Evolutionary conservation across 2,797 vertebrate species (phyloP), one percentile per base, ranked within the genome.

Genomic region (Poeciliopsis gracilis): DNA sequence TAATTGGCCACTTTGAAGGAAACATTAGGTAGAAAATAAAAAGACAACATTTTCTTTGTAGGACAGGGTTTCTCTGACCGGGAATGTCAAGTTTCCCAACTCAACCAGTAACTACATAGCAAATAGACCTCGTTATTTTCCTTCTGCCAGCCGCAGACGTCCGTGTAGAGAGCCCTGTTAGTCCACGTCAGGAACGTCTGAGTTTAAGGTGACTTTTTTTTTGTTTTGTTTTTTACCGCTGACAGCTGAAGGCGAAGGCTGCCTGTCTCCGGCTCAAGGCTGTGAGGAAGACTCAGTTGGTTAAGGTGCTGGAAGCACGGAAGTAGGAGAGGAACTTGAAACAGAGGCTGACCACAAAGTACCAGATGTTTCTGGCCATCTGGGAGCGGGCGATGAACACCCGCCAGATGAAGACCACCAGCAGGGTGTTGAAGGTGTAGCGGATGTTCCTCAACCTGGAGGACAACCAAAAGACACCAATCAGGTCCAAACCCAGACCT

Each of bases 281-380:
- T 47, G 36, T 3, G 82, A 82, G 81, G 87, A 90, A 86, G 88
- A 88, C 89, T 94, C 90, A 91, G 85, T 90, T 92, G 90, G 88
- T 91, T 77, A 92, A 86, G 77, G 89, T 86, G 94, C 97, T 98
- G 92, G 98, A 98, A 18, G 96, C 97, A 89, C 96, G 96, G 93
- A 99, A 98, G 94, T 98, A 98, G 88, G 97, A 97, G 84, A 99
- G 95, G 91, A 98, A 97, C 95, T 98, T 99, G 91, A 97, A 98
- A 92, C 98, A 99, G 87, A 98, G 97, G 94, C 94, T 98, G 90
- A 99, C 97, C 70, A 99, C 97, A 84, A 99, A 98, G 94, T 98
- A 97, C 97, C 98, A 99, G 94, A 98, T 95, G 90, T 99, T 98
- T 83, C 96, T 95, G 90, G 97, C 98, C 96, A 97, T 97, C 95